These are phyloP conservation scores for Montipora capitata DNA, from an alignment of 92 coral and sea anemone genomes.

Conservation along the genomic window DNA sequence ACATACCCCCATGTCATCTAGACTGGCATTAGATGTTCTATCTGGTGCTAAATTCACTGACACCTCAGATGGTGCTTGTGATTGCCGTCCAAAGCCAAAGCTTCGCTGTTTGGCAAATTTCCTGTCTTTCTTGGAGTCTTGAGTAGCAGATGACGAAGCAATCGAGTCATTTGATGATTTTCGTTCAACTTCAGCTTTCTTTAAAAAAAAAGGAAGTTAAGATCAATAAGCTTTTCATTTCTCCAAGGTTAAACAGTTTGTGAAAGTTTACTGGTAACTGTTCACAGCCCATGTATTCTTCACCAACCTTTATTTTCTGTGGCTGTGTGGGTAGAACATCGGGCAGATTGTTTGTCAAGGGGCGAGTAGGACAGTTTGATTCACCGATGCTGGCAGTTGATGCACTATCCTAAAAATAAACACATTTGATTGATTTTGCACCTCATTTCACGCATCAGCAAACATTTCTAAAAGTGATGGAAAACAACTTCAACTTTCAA, in stretches of 20 bases:
- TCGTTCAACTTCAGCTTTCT: slow-evolving; percentile 77
- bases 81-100: slow-evolving; percentile 91
- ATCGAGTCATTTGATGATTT: slow-evolving; percentile 97
- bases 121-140: slow-evolving; percentile 83
- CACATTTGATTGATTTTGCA: neutral
- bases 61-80: slow-evolving; percentile 96
- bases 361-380: slow-evolving; percentile 81
- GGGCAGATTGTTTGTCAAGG: slow-evolving; percentile 88
- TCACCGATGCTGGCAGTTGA: slow-evolving; percentile 97
- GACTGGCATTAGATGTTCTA: slow-evolving; percentile 85
- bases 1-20: slow-evolving; percentile 93
- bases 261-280: neutral
- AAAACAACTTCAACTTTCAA: too few relatives aligned
- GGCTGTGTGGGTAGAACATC: slow-evolving; percentile 93
- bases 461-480: too few relatives aligned
- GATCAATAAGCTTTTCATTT: neutral
- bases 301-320: slow-evolving; percentile 73
- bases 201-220: neutral
- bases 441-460: too few relatives aligned
- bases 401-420: slow-evolving; percentile 82
- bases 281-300: neutral
- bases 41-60: slow-evolving; percentile 98
- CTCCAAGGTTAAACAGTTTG: neutral
- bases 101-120: slow-evolving; percentile 91
- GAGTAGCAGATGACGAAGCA: slow-evolving; percentile 90